These are phyloP conservation scores for Motacilla tschutschensis DNA, from an alignment of 2,113 vertebrate genomes.

Conservation along the genomic window DNA sequence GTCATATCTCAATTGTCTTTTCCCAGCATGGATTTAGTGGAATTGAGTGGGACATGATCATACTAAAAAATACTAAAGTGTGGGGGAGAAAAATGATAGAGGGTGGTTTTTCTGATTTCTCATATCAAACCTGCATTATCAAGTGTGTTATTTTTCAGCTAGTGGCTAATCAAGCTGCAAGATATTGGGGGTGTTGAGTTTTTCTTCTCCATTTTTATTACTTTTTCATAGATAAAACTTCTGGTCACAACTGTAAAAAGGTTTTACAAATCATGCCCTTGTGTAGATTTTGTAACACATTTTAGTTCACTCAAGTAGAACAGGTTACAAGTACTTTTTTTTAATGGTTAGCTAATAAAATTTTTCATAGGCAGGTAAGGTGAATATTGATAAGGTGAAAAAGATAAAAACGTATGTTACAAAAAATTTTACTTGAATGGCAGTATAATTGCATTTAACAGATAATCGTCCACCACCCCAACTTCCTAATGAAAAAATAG, in stretches of 20 bases:
- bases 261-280: neutral
- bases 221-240: neutral
- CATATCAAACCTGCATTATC: neutral
- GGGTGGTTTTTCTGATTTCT: slow-evolving; percentile 14
- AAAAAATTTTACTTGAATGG: slow-evolving; percentile 26
- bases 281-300: neutral
- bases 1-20: neutral
- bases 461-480: neutral
- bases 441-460: slow-evolving; percentile 28
- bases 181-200: neutral
- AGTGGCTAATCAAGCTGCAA: neutral
- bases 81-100: neutral
- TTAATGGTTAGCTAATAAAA: neutral
- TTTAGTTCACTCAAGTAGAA: neutral
- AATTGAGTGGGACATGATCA: neutral
- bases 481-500: neutral
- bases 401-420: neutral
- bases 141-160: neutral
- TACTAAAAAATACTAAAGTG: neutral
- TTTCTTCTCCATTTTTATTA: neutral
- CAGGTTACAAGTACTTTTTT: neutral
- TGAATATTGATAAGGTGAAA: neutral
- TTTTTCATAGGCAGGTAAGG: neutral
- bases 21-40: neutral
- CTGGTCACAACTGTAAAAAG: neutral